phyloP scores from a whole-genome alignment of 2,797 vertebrate species.

The Menidia menidia region DNA sequence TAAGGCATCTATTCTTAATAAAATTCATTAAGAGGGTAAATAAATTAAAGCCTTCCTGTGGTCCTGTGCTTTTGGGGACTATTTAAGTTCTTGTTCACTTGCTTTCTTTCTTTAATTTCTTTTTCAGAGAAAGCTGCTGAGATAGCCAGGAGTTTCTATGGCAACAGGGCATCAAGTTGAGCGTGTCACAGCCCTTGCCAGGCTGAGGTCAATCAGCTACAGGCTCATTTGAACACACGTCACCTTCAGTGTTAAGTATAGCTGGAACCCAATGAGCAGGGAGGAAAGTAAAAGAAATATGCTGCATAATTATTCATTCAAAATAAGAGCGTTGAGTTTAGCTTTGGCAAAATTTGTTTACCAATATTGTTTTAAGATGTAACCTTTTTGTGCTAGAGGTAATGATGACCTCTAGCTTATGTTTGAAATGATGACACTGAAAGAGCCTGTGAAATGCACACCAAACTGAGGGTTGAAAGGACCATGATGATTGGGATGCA shows the following conservation, averaged over 20 bases:
- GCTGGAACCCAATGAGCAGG: not conserved
- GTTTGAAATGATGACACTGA: slow-evolving; percentile 14
- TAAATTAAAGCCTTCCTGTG: slow-evolving; percentile 7
- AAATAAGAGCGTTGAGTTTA: not conserved
- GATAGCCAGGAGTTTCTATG: slow-evolving; percentile 67
- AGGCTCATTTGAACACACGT: slow-evolving; percentile 47
- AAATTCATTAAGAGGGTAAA: slow-evolving; percentile 9
- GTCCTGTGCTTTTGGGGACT: slow-evolving; percentile 24
- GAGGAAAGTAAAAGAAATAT: not conserved
- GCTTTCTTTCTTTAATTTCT: slow-evolving; percentile 32
- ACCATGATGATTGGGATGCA: slow-evolving; percentile 26
- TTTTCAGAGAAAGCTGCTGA: slow-evolving; percentile 43
- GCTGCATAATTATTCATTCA: slow-evolving; percentile 3
- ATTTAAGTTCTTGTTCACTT: slow-evolving; percentile 15
- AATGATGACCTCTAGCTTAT: slow-evolving; percentile 2
- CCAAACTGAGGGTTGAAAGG: slow-evolving; percentile 51
- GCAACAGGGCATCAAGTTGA: slow-evolving; percentile 59
- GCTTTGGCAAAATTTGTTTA: not conserved
- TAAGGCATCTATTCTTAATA: slow-evolving; percentile 7
- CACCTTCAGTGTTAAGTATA: slow-evolving; percentile 30
- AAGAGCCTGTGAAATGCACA: slow-evolving; percentile 24
- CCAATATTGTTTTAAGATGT: not conserved
- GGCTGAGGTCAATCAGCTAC: slow-evolving; percentile 47
- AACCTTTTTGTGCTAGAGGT: not conserved
- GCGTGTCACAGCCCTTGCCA: slow-evolving; percentile 52